Percentiles rank a stretch among this genome's conserved stretches.
Conservation (phyloP, 2,113 vertebrate species). For the Ceyx margarethae region DNA sequence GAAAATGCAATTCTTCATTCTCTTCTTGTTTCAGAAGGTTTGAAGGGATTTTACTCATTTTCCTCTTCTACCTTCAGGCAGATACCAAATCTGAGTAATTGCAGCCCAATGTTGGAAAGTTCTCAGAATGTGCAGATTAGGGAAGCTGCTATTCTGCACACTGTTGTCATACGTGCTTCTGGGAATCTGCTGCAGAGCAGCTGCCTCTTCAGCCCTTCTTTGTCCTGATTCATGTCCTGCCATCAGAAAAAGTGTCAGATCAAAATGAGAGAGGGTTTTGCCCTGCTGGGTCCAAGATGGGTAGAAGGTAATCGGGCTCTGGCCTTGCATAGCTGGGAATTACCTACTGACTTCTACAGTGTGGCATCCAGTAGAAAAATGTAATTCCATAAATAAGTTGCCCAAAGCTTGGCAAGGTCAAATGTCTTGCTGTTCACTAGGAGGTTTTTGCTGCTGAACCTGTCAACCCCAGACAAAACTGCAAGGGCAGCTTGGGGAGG, state of each 20-base stretch:
- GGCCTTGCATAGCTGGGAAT: background rate
- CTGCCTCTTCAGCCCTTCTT: background rate
- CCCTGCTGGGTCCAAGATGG: background rate
- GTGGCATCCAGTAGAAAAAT: background rate
- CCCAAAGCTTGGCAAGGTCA: background rate
- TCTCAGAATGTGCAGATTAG: background rate
- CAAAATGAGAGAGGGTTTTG: background rate
- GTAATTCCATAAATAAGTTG: background rate
- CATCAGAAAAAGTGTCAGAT: background rate
- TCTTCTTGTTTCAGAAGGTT: slow-evolving; percentile 18
- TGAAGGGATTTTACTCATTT: slow-evolving; percentile 58
- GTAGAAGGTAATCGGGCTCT: background rate
- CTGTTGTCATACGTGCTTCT: background rate
- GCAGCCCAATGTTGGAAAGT: slow-evolving; percentile 16
- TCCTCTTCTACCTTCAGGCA: slow-evolving; percentile 55
- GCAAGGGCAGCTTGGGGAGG: background rate
- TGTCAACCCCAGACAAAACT: background rate
- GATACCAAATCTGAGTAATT: slow-evolving; percentile 44
- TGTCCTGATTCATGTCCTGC: background rate
- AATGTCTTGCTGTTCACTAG: background rate
- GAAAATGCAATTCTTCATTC: slow-evolving; percentile 46
- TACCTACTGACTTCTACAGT: background rate
- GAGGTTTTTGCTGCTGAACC: background rate
- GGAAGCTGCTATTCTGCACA: background rate
- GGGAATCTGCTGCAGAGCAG: background rate